Evolutionary conservation across 2,113 vertebrate species (phyloP).

Genomic region (Dasypus novemcinctus): DNA sequence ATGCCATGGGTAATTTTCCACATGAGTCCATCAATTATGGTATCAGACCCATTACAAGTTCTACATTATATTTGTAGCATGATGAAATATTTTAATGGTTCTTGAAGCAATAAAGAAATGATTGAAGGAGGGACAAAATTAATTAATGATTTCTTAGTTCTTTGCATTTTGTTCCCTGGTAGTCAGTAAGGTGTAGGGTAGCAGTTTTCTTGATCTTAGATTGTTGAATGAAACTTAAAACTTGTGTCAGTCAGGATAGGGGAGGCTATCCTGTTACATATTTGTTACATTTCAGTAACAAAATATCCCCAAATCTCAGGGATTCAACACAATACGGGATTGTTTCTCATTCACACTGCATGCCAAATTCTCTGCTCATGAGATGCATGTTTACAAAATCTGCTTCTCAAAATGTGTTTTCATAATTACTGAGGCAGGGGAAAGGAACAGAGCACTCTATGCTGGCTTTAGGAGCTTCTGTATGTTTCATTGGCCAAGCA

Average conservation of each 20-base stretch:
- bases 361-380: not conserved
- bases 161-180: not conserved
- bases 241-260: not conserved
- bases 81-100: not conserved
- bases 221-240: not conserved
- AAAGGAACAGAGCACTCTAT: not conserved
- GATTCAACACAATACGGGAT: not conserved
- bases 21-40: not conserved
- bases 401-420: not conserved
- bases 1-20: not conserved
- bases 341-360: not conserved
- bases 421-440: not conserved
- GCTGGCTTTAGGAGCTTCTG: not conserved
- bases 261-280: too few species aligned
- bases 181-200: not conserved
- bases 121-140: not conserved
- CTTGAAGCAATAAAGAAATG: not conserved
- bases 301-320: not conserved
- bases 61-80: not conserved
- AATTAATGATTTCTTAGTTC: not conserved
- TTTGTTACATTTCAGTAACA: not conserved
- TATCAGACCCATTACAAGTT: not conserved
- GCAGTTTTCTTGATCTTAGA: not conserved
- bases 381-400: not conserved
- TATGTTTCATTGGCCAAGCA: conserved; percentile 1